These are phyloP conservation scores for Myzus persicae DNA, from an alignment of 1,140 invertebrate genomes.

Conservation along the genomic window DNA sequence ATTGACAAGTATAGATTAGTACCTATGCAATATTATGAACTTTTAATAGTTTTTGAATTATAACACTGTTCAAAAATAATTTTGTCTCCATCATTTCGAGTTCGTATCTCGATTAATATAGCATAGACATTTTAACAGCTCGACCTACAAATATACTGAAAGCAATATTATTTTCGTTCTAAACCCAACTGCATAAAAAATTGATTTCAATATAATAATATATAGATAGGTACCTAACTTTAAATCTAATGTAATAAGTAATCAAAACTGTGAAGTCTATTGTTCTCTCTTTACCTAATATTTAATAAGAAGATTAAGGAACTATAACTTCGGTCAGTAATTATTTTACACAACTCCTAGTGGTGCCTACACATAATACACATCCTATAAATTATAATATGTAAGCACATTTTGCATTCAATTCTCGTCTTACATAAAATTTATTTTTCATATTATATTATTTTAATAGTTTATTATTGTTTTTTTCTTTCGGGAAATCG, in stretches of 20 bases:
- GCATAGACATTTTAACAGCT: no score
- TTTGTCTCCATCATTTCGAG: background rate
- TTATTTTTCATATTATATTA: background rate
- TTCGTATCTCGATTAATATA: background rate
- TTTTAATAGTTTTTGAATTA: background rate
- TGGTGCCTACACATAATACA: background rate
- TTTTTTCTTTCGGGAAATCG: background rate
- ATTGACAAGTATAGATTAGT: background rate
- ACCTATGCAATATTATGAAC: no score
- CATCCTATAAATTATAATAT: background rate
- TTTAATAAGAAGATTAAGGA: background rate
- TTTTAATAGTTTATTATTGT: background rate
- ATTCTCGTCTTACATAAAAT: background rate
- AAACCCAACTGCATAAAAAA: background rate
- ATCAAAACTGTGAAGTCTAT: background rate
- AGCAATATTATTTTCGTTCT: background rate
- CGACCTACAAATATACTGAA: background rate
- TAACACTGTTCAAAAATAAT: background rate
- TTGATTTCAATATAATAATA: background rate
- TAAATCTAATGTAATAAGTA: background rate
- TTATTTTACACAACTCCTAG: background rate
- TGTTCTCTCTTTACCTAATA: background rate
- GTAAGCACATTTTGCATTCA: background rate
- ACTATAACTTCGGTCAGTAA: background rate
- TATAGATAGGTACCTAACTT: no score